These are phyloP conservation scores for Platichthys flesus DNA, from an alignment of 2,113 vertebrate genomes.

Conservation along the genomic window DNA sequence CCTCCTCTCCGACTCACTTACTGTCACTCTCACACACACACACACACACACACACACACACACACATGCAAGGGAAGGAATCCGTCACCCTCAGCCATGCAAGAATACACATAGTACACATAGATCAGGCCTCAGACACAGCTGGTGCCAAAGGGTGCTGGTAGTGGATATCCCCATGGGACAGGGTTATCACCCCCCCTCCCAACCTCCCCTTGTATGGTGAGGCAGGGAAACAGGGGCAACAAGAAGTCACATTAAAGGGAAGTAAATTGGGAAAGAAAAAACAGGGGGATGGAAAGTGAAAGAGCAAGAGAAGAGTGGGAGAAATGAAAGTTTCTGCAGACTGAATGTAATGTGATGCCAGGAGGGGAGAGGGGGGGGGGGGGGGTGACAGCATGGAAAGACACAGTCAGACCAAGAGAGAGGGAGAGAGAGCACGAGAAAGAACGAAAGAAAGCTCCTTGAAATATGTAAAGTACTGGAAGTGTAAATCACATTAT, in stretches of 20 bases:
- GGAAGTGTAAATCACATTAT: no score
- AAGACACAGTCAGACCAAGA: no score
- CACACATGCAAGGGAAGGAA: conserved; percentile 1
- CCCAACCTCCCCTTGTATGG: conserved; percentile 44
- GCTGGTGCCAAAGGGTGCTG: conserved; percentile 73
- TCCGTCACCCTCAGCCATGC: conserved; percentile 36
- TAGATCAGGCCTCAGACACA: conserved; percentile 55
- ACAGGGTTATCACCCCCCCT: conserved; percentile 31
- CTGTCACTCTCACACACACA: background rate
- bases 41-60: conserved; percentile 12
- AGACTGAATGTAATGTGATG: conserved; percentile 71
- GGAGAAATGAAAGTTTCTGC: conserved; percentile 64
- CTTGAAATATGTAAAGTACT: no score
- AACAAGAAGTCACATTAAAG: conserved; percentile 62
- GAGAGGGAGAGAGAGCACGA: no score
- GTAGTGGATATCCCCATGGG: conserved; percentile 65
- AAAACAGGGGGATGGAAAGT: conserved; percentile 23
- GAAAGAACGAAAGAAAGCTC: no score
- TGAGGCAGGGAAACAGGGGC: conserved; percentile 52
- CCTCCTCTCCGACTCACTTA: conserved; percentile 21
- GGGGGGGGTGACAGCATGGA: background rate
- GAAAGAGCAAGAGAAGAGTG: conserved; percentile 38
- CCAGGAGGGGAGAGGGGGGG: conserved; percentile 15
- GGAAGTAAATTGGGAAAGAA: conserved; percentile 50
- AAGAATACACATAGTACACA: background rate